Base-by-base conservation (phyloP, 1,140 invertebrate genomes). In the Magallana gigas region DNA sequence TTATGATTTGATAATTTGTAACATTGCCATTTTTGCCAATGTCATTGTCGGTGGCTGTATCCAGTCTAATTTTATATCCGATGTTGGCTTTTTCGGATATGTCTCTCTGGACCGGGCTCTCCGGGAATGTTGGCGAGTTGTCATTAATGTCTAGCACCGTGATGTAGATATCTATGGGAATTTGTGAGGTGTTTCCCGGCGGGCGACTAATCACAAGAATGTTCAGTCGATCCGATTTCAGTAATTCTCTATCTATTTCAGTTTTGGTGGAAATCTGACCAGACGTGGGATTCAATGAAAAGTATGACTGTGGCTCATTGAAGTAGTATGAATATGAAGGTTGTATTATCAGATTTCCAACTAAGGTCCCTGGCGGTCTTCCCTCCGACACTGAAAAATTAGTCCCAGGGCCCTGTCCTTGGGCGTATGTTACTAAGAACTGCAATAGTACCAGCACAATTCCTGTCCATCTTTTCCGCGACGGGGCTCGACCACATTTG, bases 61-160 rank as follows among this genome's bases (percentile, higher is more conserved):
- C 88, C 83, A 93, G 97, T 97, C 36, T 95, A 0, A 97, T 97
- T 95, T 98, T 97, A 36, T 96, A 95, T 0, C 91, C 91, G 4
- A 86, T 83, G 64, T 84, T 83, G 4, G 91, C 92, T 89, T 96
- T 97, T 93, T 11, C 87, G 84, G 68, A 94, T 91, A 16, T 86
- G 87, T 8, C 91, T 88, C 7, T 80, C 80, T 29, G 85, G 80
- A 18, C n/a, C 87, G 81, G 81, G 57, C 57, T 83, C 29, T 84
- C 57, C 0, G 89, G 90, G 94, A 99, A 99, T 11, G 96, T 95
- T 0, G 98, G 98, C 7, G 97, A 96, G 94, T 99, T 99, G 96
- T 99, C 98, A 93, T 99, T 99, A 5, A 97, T 97, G 93, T 99
- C 98, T 1, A 91, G 57, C 23, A 94, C 90, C 14, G 91, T 88